A percentile compares a stretch with the other conserved stretches of the same genome.
phyloP scores from a whole-genome alignment of 2,888 invertebrate species.

The Philhelius pedissequus region DNA sequence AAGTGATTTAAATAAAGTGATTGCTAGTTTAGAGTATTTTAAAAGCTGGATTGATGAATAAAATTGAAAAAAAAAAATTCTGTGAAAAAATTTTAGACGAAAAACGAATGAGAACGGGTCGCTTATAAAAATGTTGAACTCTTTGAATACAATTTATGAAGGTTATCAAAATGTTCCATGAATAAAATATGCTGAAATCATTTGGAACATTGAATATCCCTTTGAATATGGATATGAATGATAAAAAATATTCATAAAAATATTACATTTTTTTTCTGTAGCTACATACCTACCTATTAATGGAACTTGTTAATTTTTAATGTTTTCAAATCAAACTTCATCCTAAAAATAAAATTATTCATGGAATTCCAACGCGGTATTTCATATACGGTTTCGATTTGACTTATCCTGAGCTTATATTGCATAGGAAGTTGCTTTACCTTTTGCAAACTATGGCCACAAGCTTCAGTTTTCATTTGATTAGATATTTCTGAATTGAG shows the following conservation, averaged over 20 bases:
- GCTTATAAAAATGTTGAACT: constrained; percentile 7
- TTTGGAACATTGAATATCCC: constrained; percentile 1
- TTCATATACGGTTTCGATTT: too few species aligned
- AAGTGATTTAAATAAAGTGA: constrained; percentile 64
- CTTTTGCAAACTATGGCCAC: too few species aligned
- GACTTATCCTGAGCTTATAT: too few species aligned
- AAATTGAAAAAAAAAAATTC: constrained; percentile 1
- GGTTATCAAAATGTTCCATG: neutral
- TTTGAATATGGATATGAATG: neutral
- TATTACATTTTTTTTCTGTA: neutral
- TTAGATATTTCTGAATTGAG: too few species aligned
- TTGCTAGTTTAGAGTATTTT: constrained; percentile 51
- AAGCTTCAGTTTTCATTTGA: too few species aligned
- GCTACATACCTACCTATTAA: too few species aligned
- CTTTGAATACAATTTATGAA: constrained; percentile 8
- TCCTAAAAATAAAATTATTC: too few species aligned
- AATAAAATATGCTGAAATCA: constrained; percentile 11
- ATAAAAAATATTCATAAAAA: neutral
- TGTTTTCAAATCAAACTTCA: too few species aligned
- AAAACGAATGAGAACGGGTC: neutral
- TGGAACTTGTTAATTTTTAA: too few species aligned
- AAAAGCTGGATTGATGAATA: constrained; percentile 53
- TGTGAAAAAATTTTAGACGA: neutral
- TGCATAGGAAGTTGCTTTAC: too few species aligned
- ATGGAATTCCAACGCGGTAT: too few species aligned